Percentiles rank a stretch among this genome's conserved stretches.
phyloP scores from a whole-genome alignment of 2,888 invertebrate species.

The Sympetrum striolatum region DNA sequence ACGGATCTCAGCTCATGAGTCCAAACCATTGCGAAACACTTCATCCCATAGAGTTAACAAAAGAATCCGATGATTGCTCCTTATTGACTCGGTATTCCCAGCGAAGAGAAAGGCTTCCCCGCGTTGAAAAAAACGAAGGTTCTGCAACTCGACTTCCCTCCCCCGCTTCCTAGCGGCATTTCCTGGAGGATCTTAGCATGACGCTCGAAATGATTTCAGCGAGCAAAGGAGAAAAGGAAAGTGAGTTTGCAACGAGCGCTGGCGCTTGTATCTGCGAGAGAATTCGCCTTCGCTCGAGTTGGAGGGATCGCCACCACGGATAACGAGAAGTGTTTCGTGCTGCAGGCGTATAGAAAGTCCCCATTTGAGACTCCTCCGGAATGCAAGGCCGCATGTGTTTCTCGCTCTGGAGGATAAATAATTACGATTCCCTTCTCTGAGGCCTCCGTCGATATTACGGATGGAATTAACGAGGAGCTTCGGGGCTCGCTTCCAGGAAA shows the following conservation, averaged over 20 bases:
- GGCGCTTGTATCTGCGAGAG: background rate
- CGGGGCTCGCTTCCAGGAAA: no score
- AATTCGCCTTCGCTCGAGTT: background rate
- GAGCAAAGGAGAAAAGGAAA: background rate
- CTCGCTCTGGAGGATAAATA: background rate
- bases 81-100: background rate
- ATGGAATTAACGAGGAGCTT: no score
- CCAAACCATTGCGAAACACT: background rate
- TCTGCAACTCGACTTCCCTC: background rate
- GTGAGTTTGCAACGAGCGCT: background rate
- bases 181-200: conserved; percentile 17
- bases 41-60: background rate
- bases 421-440: background rate
- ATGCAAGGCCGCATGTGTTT: background rate
- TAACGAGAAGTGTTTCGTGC: background rate
- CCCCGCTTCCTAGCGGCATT: background rate
- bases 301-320: background rate
- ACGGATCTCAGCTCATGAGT: background rate
- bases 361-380: background rate
- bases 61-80: background rate
- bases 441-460: background rate
- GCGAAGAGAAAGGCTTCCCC: background rate
- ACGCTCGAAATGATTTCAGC: background rate
- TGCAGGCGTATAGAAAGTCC: background rate
- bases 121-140: background rate